Base-by-base conservation (phyloP, 2,888 invertebrate genomes). In the Augiades crinisus region DNA sequence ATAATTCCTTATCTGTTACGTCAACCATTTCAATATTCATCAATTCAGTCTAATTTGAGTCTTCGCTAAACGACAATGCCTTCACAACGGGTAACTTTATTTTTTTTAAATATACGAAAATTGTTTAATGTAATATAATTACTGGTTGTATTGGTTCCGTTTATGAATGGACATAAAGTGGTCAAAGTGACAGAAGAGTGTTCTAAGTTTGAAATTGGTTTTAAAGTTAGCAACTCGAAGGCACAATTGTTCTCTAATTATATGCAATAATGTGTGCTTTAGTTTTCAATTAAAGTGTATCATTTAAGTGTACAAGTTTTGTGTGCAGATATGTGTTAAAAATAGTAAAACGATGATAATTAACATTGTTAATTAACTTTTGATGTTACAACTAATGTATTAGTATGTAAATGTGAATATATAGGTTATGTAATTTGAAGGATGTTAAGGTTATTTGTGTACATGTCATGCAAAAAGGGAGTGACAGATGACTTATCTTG, bases 1-100 rank as follows among this genome's bases (percentile, higher is more conserved):
- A 84, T 84, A 84, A 80, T 60, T 65, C 72, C n/a, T 83, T 88
- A 88, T 89, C 88, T 74, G 62, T 76, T 79, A 81, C 72, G 80
- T 81, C 75, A 77, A 72, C 59, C 58, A 53, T 57, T 62, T 62
- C 67, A 68, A 71, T 77, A 69, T 65, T 67, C 63, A 70, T 72
- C 74, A 76, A 74, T 72, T 83, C 73, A 89, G 86, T 88, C 67
- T 67, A 69, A 71, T 75, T 78, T 64, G 64, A 74, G 74, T 73
- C 76, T 75, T 72, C 70, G 65, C 69, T 64, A 70, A 79, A 86
- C 75, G 72, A 86, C 76, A 74, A 89, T 88, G 88, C 71, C 79
- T 70, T 65, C 70, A 59, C 81, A 78, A 65, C 79, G 88, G 88
- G 88, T 89, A 88, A 85, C 60, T 58, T 27, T 21, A 55, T 56